A percentile compares a stretch with the other conserved stretches of the same genome.
Evolutionary conservation across 2,888 invertebrate genomes (phyloP).

Genomic region (Dione juno): DNA sequence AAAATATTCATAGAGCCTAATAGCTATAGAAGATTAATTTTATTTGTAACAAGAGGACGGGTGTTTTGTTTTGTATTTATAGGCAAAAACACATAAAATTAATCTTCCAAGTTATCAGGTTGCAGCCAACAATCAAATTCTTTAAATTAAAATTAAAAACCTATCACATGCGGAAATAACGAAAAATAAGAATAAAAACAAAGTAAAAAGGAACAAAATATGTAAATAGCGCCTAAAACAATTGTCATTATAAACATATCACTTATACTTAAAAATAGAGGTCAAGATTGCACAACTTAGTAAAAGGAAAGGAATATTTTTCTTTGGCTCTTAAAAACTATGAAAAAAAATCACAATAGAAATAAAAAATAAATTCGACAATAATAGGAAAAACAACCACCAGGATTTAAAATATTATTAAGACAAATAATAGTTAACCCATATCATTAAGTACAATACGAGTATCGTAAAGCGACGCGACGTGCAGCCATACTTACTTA

Average conservation of each 20-base stretch:
- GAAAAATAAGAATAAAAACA: conserved; percentile 47
- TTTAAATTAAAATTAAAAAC: conserved; percentile 50
- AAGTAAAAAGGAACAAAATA: conserved; percentile 51
- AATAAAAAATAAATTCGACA: conserved; percentile 63
- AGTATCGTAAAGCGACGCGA: conserved; percentile 53
- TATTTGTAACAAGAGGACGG: conserved; percentile 49
- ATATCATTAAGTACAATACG: conserved; percentile 46
- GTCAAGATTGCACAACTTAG: conserved; percentile 71
- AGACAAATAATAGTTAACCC: not conserved
- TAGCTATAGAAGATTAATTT: conserved; percentile 58
- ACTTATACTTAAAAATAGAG: conserved; percentile 58
- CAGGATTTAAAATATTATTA: conserved; percentile 34
- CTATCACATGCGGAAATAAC: conserved; percentile 68
- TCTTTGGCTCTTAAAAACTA: conserved; percentile 78
- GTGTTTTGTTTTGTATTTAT: conserved; percentile 26
- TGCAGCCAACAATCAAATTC: conserved; percentile 41
- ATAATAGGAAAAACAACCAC: conserved; percentile 56
- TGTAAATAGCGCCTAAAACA: conserved; percentile 59
- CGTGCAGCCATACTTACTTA: conserved; percentile 53
- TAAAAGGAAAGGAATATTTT: conserved; percentile 63
- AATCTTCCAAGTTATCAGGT: conserved; percentile 57
- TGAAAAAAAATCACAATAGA: conserved; percentile 68
- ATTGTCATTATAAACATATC: conserved; percentile 51
- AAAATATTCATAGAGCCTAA: conserved; percentile 38
- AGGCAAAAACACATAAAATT: conserved; percentile 49